A percentile compares a stretch with the other conserved stretches of the same genome.
Conservation (phyloP, 1,140 invertebrate genomes). For the Manduca sexta region DNA sequence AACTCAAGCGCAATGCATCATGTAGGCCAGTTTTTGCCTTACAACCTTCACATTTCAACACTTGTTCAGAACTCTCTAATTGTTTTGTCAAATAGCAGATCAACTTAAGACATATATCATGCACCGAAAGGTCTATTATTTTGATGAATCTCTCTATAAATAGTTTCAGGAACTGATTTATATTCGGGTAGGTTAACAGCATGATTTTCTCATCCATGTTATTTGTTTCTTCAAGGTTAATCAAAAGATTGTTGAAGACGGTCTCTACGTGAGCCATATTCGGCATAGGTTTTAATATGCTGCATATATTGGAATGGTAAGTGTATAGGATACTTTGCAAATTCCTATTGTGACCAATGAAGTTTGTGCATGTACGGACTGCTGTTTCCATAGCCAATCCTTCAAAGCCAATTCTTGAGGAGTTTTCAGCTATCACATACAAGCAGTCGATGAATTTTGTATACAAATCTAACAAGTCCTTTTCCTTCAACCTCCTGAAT, state of each 20-base stretch:
- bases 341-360: slow-evolving; percentile 31
- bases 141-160: slow-evolving; percentile 18
- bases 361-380: slow-evolving; percentile 19
- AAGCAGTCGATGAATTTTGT: slow-evolving; percentile 46
- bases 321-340: slow-evolving; percentile 47
- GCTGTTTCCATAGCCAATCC: slow-evolving; percentile 22
- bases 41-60: slow-evolving; percentile 56
- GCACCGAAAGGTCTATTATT: slow-evolving; percentile 1
- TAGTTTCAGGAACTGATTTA: slow-evolving; percentile 42
- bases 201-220: slow-evolving; percentile 36
- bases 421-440: slow-evolving; percentile 42
- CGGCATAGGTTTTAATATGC: slow-evolving; percentile 30
- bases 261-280: slow-evolving; percentile 23
- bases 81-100: slow-evolving; percentile 36
- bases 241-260: slow-evolving; percentile 30
- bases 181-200: slow-evolving; percentile 40
- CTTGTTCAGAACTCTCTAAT: slow-evolving; percentile 28
- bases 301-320: slow-evolving; percentile 45
- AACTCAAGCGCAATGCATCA: slow-evolving; percentile 45
- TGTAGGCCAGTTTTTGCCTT: slow-evolving; percentile 38
- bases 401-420: slow-evolving; percentile 28
- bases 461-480: slow-evolving; percentile 36
- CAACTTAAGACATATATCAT: slow-evolving; percentile 33
- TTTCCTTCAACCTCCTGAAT: slow-evolving; percentile 32
- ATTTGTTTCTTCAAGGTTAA: slow-evolving; percentile 32